phyloP scores from a whole-genome alignment of 2,113 vertebrate species.

The Sinocyclocheilus rhinocerous region DNA sequence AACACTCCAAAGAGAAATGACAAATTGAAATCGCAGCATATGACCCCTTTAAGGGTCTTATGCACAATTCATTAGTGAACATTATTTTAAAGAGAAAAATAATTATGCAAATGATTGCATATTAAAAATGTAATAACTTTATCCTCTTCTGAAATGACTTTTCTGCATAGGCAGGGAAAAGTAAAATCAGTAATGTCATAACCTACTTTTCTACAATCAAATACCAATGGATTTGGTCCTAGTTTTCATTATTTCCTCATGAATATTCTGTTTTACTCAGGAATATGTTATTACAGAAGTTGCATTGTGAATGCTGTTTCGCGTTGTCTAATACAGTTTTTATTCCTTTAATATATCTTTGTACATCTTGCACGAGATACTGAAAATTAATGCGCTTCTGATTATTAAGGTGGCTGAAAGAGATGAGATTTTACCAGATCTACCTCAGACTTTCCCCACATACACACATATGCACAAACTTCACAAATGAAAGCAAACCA shows the following conservation, averaged over 20 bases:
- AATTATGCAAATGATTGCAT: not conserved
- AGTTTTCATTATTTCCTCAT: not conserved
- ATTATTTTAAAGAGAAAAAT: not conserved
- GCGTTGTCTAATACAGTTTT: not conserved
- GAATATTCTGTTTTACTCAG: not conserved
- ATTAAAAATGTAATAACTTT: not conserved
- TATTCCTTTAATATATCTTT: slow-evolving; percentile 4
- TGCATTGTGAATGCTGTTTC: not conserved
- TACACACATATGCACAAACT: not conserved
- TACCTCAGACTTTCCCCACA: not conserved
- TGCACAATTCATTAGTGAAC: not conserved
- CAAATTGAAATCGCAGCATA: too few species aligned
- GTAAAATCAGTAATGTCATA: not conserved
- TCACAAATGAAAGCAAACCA: not conserved
- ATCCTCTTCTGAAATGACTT: not conserved
- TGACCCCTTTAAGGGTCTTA: too few species aligned
- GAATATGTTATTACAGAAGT: not conserved
- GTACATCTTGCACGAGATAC: not conserved
- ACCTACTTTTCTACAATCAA: not conserved
- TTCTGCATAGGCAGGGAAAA: not conserved
- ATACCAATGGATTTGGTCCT: not conserved
- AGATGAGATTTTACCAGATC: not conserved
- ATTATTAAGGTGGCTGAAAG: not conserved
- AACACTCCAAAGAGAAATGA: too few species aligned
- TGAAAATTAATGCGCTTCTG: not conserved